Evolutionary conservation across 2,113 vertebrate species (phyloP).

Genomic region (Pleuronectes platessa): DNA sequence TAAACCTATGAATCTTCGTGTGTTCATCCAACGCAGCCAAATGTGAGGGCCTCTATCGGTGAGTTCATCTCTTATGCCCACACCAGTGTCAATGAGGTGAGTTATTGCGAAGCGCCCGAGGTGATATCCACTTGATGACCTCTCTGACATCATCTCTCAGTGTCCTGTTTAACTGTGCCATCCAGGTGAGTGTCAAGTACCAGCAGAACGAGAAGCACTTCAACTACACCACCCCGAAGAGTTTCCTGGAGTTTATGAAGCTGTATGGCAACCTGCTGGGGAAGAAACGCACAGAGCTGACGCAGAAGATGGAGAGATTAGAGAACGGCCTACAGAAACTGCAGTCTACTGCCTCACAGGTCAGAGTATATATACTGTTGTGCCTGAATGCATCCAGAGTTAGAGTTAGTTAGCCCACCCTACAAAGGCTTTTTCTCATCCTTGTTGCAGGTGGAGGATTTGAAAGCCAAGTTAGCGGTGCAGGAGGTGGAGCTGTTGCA

Average conservation of each 20-base stretch:
- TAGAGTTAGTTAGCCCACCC: background rate
- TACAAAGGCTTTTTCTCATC: background rate
- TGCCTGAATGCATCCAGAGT: background rate
- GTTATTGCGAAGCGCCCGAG: background rate
- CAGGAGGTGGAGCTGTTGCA: constrained; percentile 89
- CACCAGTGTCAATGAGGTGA: constrained; percentile 80
- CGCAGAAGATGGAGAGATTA: constrained; percentile 81
- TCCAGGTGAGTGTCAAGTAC: constrained; percentile 81
- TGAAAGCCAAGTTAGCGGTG: constrained; percentile 87
- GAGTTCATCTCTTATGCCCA: constrained; percentile 82
- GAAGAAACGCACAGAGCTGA: constrained; percentile 80
- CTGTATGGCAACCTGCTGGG: constrained; percentile 77
- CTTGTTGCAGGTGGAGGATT: constrained; percentile 86
- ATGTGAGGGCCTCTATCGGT: constrained; percentile 76
- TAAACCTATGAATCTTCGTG: constrained; percentile 2
- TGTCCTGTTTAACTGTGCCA: background rate
- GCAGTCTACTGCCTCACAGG: constrained; percentile 70
- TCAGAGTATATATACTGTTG: background rate
- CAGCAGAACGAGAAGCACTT: constrained; percentile 82
- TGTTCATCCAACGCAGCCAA: constrained; percentile 62
- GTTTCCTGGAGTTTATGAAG: constrained; percentile 85
- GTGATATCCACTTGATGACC: background rate
- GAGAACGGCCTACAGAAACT: constrained; percentile 82
- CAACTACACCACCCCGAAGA: constrained; percentile 87
- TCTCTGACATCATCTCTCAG: background rate